phyloP scores from a whole-genome alignment of 2,113 vertebrate species.

The Speoplatyrhinus poulsoni region DNA sequence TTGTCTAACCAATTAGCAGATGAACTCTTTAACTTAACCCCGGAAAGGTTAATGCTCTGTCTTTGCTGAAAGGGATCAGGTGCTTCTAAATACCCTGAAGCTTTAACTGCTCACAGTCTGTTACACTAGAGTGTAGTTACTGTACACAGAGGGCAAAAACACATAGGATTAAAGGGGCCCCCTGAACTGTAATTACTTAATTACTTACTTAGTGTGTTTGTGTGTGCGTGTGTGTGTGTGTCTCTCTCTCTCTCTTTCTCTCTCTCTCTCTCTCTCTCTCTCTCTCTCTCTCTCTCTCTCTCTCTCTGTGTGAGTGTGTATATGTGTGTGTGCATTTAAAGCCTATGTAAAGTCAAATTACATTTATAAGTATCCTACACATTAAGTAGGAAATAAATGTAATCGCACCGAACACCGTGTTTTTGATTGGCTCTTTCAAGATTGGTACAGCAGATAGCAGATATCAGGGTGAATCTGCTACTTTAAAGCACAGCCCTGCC shows the following conservation, averaged over 20 bases:
- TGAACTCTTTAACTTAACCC: constrained; percentile 45
- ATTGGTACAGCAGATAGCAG: no score
- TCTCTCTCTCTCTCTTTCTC: not conserved
- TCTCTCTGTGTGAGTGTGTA: constrained; percentile 13
- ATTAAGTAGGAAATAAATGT: not conserved
- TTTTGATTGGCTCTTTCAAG: no score
- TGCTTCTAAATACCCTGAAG: constrained; percentile 24
- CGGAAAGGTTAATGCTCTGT: constrained; percentile 29
- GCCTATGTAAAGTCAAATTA: not conserved
- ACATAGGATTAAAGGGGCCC: constrained; percentile 47
- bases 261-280: not conserved
- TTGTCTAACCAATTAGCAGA: constrained; percentile 65
- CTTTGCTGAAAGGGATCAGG: constrained; percentile 10
- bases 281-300: not conserved
- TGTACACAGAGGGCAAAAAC: constrained; percentile 28
- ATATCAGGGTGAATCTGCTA: no score
- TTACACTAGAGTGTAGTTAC: constrained; percentile 26
- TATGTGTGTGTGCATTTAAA: not conserved
- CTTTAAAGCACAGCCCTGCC: no score
- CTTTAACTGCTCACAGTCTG: constrained; percentile 14
- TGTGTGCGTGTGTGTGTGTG: not conserved
- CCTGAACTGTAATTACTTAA: constrained; percentile 48
- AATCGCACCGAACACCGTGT: no score
- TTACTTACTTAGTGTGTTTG: not conserved
- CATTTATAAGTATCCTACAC: not conserved